Percentiles rank a stretch among this genome's conserved stretches.
Evolutionary conservation across 2,113 vertebrate genomes (phyloP).

Genomic region (Typhlomys cinereus): DNA sequence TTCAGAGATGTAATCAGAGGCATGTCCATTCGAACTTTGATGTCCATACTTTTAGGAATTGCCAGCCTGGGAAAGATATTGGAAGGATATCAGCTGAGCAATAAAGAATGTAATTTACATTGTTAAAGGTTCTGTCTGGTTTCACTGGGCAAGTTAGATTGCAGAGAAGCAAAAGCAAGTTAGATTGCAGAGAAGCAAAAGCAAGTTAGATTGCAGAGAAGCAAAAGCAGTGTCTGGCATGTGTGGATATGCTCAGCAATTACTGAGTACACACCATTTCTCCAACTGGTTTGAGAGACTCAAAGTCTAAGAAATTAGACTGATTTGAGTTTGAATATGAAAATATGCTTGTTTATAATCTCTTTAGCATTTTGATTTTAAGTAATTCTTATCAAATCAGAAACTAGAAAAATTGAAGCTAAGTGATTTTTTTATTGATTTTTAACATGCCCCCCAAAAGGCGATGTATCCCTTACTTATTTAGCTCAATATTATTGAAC

Average conservation of each 20-base stretch:
- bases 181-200: not conserved
- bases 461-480: not conserved
- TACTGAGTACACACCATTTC: no score
- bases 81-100: not conserved
- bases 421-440: conserved; percentile 20
- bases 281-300: no score
- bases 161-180: not conserved
- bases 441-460: not conserved
- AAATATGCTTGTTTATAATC: no score
- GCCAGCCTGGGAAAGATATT: not conserved
- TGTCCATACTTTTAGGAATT: not conserved
- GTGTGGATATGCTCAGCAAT: not conserved
- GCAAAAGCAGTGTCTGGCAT: not conserved
- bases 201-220: not conserved
- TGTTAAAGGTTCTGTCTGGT: not conserved
- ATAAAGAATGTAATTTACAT: not conserved
- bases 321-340: no score
- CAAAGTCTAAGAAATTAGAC: no score
- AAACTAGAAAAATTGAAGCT: not conserved
- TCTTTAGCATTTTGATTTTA: no score
- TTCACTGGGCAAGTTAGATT: not conserved
- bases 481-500: not conserved
- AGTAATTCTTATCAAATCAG: not conserved
- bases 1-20: not conserved
- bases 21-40: not conserved